phyloP scores from a whole-genome alignment of 2,797 vertebrate species.

The Oreochromis mossambicus region DNA sequence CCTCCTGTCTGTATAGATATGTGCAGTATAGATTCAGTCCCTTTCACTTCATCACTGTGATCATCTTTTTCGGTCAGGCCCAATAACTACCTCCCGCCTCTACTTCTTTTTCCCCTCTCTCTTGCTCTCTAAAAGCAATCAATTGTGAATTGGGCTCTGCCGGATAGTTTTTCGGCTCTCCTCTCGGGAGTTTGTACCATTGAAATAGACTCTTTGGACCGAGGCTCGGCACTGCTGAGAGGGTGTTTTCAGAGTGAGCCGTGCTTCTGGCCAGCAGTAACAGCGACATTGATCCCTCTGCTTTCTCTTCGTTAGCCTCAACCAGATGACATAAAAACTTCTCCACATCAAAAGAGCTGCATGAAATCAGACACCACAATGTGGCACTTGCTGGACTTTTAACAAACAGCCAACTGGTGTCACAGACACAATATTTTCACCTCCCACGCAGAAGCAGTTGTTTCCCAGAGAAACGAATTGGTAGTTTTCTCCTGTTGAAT shows the following conservation, averaged over 20 bases:
- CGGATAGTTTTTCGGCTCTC: conserved; percentile 5
- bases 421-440: conserved; percentile 18
- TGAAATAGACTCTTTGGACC: conserved; percentile 18
- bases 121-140: conserved; percentile 11
- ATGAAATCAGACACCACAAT: conserved; percentile 24
- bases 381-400: conserved; percentile 7
- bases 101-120: neutral
- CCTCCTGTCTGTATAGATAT: neutral
- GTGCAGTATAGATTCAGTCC: neutral
- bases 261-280: neutral
- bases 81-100: neutral
- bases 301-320: conserved; percentile 32
- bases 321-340: conserved; percentile 41
- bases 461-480: neutral
- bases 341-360: conserved; percentile 30
- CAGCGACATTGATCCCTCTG: conserved; percentile 27
- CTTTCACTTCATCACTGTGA: neutral
- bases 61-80: neutral
- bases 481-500: neutral
- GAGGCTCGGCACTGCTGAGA: neutral
- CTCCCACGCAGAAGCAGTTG: conserved; percentile 1
- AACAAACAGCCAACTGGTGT: conserved; percentile 16
- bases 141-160: conserved; percentile 22
- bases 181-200: conserved; percentile 17
- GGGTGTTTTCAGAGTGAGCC: conserved; percentile 2